Conservation (phyloP, 2,888 invertebrate genomes). For the Coelopa pilipes region DNA sequence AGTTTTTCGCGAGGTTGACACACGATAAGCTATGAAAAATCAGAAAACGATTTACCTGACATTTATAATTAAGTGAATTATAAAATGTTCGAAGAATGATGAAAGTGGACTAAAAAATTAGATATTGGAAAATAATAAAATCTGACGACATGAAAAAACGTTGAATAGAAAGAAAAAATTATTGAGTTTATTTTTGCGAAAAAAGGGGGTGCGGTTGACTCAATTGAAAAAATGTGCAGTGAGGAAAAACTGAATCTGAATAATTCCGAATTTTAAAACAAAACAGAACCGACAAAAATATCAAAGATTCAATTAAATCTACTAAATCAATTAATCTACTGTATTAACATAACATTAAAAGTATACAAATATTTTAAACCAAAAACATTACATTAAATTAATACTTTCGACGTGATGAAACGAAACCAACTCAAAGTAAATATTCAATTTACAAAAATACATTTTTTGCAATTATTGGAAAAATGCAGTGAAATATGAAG, state of each 20-base stretch:
- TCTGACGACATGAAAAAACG: neutral
- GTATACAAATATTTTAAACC: too few species aligned
- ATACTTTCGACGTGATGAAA: too few species aligned
- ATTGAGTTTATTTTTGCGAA: neutral
- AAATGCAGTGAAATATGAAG: constrained; percentile 38
- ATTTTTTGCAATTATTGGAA: constrained; percentile 29
- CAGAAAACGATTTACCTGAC: too few species aligned
- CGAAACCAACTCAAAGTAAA: too few species aligned
- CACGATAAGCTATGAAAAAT: too few species aligned
- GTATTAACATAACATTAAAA: too few species aligned
- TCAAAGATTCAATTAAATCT: too few species aligned
- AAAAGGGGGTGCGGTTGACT: neutral
- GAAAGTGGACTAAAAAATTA: neutral
- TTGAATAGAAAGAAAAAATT: neutral
- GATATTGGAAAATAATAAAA: neutral
- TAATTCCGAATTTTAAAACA: too few species aligned
- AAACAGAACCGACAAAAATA: too few species aligned
- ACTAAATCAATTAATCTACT: too few species aligned
- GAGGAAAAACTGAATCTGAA: neutral
- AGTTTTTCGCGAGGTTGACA: too few species aligned
- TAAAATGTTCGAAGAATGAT: neutral
- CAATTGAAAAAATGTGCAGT: neutral
- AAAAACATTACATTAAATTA: too few species aligned
- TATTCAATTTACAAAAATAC: neutral
- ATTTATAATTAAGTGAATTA: neutral